Conservation (phyloP, 2,888 invertebrate species). For the Fragum fragum region DNA sequence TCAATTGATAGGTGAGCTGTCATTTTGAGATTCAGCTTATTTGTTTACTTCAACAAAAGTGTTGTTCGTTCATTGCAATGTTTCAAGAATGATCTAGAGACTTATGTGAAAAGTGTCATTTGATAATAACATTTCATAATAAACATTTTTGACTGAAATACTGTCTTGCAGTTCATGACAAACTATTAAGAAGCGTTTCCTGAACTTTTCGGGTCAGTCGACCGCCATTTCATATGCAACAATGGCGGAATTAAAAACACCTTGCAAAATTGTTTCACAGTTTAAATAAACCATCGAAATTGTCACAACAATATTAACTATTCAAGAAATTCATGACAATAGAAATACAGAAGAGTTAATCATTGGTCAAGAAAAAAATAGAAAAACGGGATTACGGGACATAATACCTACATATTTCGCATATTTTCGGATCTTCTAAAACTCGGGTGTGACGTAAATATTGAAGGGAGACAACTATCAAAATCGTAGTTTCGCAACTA, state of each 20-base stretch:
- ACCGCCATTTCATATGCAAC: constrained; percentile 40
- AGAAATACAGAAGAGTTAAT: neutral
- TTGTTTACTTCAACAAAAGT: too few species aligned
- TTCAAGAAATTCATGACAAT: neutral
- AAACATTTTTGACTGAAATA: too few species aligned
- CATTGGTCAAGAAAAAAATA: neutral
- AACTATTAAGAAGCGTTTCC: constrained; percentile 16
- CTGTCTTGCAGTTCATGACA: neutral
- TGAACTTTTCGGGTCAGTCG: constrained; percentile 25
- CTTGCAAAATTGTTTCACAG: constrained; percentile 11
- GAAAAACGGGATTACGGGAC: neutral
- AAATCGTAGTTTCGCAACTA: neutral
- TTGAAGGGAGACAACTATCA: constrained; percentile 42
- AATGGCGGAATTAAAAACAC: constrained; percentile 48
- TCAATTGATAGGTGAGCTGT: too few species aligned
- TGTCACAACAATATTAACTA: neutral
- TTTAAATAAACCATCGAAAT: neutral
- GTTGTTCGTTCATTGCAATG: too few species aligned
- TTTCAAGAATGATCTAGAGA: too few species aligned
- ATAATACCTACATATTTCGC: constrained; percentile 66
- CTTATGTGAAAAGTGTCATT: too few species aligned
- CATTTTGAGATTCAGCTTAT: too few species aligned
- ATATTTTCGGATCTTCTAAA: constrained; percentile 57
- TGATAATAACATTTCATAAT: too few species aligned
- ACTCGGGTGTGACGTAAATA: constrained; percentile 63